phyloP scores from a whole-genome alignment of 1,140 invertebrate species.

The Papilio machaon region DNA sequence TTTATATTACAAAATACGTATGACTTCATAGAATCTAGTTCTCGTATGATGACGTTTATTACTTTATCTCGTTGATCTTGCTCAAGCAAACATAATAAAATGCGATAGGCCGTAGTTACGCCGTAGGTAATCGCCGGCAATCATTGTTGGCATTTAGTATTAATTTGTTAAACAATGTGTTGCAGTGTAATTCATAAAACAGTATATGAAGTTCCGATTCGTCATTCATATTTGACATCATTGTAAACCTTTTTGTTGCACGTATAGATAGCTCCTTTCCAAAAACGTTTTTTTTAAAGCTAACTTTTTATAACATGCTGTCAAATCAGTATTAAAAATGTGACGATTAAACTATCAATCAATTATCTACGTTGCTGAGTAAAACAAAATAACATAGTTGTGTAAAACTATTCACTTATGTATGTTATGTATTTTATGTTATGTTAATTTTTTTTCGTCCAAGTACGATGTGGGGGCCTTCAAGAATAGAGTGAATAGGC shows the following conservation, averaged over 20 bases:
- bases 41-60: constrained; percentile 27
- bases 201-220: neutral
- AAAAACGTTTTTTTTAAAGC: neutral
- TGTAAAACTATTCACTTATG: no score
- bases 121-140: constrained; percentile 23
- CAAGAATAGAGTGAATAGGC: no score
- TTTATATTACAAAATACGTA: neutral
- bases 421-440: no score
- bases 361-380: neutral
- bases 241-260: neutral
- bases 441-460: no score
- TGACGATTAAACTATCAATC: neutral
- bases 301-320: no score
- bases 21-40: neutral
- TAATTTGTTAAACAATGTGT: constrained; percentile 25
- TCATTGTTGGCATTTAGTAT: constrained; percentile 33
- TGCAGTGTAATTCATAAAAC: constrained; percentile 21
- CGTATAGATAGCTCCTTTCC: neutral
- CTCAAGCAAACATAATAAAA: constrained; percentile 34
- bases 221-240: neutral
- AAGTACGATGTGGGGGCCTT: no score
- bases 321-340: neutral
- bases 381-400: no score
- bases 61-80: constrained; percentile 24
- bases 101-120: constrained; percentile 32